Evolutionary conservation across 2,797 vertebrate species (phyloP).

Genomic region (Nyctibius grandis): DNA sequence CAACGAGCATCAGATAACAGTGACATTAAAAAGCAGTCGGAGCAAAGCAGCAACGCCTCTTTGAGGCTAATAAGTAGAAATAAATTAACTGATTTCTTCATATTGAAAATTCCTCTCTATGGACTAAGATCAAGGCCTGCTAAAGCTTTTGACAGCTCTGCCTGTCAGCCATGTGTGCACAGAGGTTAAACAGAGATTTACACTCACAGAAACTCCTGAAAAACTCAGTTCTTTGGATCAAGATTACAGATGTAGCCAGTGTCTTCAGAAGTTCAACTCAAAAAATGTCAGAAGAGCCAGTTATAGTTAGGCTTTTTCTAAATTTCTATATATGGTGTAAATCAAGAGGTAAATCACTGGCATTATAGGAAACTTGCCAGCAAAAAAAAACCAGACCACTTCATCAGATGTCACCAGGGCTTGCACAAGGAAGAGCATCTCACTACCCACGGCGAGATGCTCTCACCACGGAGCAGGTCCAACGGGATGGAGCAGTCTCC

Average conservation of each 20-base stretch:
- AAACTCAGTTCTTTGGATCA: not conserved
- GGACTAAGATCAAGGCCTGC: not conserved
- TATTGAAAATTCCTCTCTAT: not conserved
- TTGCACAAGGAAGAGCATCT: not conserved
- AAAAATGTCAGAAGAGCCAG: not conserved
- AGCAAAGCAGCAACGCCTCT: slow-evolving; percentile 25
- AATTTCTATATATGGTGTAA: slow-evolving; percentile 6
- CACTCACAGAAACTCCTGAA: not conserved
- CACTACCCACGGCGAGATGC: accelerated
- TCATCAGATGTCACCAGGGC: not conserved
- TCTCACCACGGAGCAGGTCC: not conserved
- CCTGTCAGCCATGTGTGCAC: not conserved
- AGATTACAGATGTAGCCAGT: not conserved
- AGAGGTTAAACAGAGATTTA: not conserved
- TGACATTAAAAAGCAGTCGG: not conserved
- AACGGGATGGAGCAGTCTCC: not conserved
- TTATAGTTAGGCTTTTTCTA: not conserved
- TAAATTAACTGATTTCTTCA: slow-evolving; percentile 50
- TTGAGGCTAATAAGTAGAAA: slow-evolving; percentile 27
- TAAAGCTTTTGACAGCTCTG: slow-evolving; percentile 10
- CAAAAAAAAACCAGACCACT: not conserved
- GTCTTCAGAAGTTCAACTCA: not conserved
- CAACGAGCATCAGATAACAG: slow-evolving; percentile 35
- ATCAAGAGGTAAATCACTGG: not conserved
- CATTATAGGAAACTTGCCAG: not conserved